These are phyloP conservation scores for Drosophila yakuba DNA, from an alignment of 1,140 invertebrate species.

Conservation along the genomic window DNA sequence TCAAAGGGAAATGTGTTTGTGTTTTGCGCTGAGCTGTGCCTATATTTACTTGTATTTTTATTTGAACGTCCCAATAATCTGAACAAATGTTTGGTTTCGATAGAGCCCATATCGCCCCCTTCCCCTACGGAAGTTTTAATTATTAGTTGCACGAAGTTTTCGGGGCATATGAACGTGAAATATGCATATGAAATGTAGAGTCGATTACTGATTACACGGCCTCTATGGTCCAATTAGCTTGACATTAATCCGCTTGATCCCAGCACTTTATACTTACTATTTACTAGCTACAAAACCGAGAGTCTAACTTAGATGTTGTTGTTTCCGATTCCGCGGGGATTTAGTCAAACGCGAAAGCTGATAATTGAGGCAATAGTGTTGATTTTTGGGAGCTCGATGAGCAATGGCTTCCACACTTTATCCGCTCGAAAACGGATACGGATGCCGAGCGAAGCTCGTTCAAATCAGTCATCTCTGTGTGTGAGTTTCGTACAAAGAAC, in stretches of 20 bases:
- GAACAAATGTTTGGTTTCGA: slow-evolving; percentile 25
- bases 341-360: slow-evolving; percentile 1
- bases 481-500: slow-evolving; percentile 38
- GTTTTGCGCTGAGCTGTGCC: slow-evolving; percentile 31
- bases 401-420: slow-evolving; percentile 28
- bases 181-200: slow-evolving; percentile 29
- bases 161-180: slow-evolving; percentile 12
- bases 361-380: slow-evolving; percentile 13
- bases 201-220: slow-evolving; percentile 24
- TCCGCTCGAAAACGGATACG: slow-evolving; percentile 37
- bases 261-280: neutral
- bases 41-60: slow-evolving; percentile 40
- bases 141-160: slow-evolving; percentile 21
- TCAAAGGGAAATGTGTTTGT: slow-evolving; percentile 33
- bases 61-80: slow-evolving; percentile 46
- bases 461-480: slow-evolving; percentile 1
- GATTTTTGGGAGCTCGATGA: slow-evolving; percentile 39
- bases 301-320: no score
- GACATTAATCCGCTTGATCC: slow-evolving; percentile 54
- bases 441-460: neutral
- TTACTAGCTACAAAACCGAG: neutral
- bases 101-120: neutral
- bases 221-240: slow-evolving; percentile 36
- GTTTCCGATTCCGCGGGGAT: neutral
- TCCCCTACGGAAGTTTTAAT: slow-evolving; percentile 43